Conservation (phyloP, 1,140 invertebrate species). For the Atta texana region DNA sequence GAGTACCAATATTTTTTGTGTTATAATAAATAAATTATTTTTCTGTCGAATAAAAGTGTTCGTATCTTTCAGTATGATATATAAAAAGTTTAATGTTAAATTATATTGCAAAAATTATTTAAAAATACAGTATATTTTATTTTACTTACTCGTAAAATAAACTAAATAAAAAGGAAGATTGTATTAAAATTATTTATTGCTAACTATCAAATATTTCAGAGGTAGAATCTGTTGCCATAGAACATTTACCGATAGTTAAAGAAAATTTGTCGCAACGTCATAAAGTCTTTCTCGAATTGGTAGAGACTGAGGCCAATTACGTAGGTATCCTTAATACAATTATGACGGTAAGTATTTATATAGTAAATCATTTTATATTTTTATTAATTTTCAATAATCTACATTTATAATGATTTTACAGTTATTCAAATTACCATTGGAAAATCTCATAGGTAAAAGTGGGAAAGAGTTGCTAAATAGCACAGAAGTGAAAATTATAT, state of each 20-base stretch:
- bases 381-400: slow-evolving; percentile 7
- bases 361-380: slow-evolving; percentile 5
- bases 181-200: slow-evolving; percentile 74
- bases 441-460: slow-evolving; percentile 92
- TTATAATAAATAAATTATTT: slow-evolving; percentile 10
- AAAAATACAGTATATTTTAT: not conserved
- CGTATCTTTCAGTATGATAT: slow-evolving; percentile 18
- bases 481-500: slow-evolving; percentile 98
- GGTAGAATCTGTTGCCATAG: slow-evolving; percentile 86
- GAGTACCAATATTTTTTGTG: not conserved
- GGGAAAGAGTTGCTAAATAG: slow-evolving; percentile 92
- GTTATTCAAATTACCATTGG: slow-evolving; percentile 97
- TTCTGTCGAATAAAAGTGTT: not conserved
- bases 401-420: slow-evolving; percentile 81
- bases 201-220: slow-evolving; percentile 85
- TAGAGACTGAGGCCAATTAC: slow-evolving; percentile 99
- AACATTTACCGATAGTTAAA: slow-evolving; percentile 84
- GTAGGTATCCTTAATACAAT: slow-evolving; percentile 97
- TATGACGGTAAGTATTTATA: slow-evolving; percentile 89
- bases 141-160: slow-evolving; percentile 47
- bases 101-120: slow-evolving; percentile 9
- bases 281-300: slow-evolving; percentile 96
- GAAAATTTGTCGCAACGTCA: slow-evolving; percentile 92
- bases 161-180: slow-evolving; percentile 80
- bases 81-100: slow-evolving; percentile 8